A percentile compares a stretch with the other conserved stretches of the same genome.
phyloP scores from a whole-genome alignment of 2,113 vertebrate genomes.

The Ammodytes marinus region DNA sequence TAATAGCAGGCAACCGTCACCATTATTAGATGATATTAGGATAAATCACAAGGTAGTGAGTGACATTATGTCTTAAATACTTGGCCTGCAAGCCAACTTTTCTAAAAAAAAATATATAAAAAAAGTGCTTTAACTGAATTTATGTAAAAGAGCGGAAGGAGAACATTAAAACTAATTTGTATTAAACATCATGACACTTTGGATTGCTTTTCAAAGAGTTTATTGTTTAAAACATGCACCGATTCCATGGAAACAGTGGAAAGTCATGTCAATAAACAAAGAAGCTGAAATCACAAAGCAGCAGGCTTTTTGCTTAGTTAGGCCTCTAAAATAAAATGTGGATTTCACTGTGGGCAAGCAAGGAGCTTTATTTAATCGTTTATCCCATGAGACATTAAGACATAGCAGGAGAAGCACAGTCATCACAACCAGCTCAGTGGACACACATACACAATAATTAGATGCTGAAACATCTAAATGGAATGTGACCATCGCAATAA shows the following conservation, averaged over 20 bases:
- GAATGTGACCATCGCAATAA: background rate
- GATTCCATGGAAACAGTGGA: background rate
- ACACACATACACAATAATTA: background rate
- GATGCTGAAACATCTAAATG: background rate
- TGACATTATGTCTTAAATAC: background rate
- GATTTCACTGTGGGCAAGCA: background rate
- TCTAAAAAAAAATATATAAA: background rate
- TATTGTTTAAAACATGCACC: background rate
- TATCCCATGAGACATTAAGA: background rate
- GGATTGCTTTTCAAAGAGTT: background rate
- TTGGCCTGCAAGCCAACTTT: background rate
- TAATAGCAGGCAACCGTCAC: background rate
- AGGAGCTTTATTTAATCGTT: background rate
- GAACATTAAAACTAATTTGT: background rate
- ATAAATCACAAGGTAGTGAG: background rate
- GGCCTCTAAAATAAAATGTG: constrained; percentile 1
- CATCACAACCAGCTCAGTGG: background rate
- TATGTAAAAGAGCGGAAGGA: background rate
- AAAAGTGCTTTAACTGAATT: background rate
- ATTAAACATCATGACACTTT: background rate
- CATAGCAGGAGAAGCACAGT: background rate
- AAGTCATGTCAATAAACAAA: constrained; percentile 18
- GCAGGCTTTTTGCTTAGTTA: background rate
- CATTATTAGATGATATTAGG: background rate
- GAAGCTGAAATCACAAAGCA: background rate